These are phyloP conservation scores for Xylota segnis DNA, from an alignment of 2,888 invertebrate genomes.

Conservation along the genomic window DNA sequence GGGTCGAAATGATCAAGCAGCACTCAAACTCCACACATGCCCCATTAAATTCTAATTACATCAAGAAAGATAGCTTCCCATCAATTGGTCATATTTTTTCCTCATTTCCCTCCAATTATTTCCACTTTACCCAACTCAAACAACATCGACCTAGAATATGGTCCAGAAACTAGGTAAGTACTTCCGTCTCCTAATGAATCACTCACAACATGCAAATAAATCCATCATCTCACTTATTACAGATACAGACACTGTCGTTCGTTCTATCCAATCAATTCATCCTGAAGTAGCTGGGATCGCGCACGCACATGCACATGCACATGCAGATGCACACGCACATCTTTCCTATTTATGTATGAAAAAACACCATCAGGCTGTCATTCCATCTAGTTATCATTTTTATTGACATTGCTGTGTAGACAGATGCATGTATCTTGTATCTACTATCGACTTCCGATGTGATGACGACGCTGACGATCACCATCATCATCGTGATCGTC, in stretches of 20 bases:
- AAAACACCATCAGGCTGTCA: constrained; percentile 64
- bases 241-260: constrained; percentile 19
- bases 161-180: constrained; percentile 62
- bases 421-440: constrained; percentile 56
- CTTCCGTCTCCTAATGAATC: constrained; percentile 75
- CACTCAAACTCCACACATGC: not conserved
- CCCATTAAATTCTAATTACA: constrained; percentile 53
- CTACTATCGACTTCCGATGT: constrained; percentile 66
- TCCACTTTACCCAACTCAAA: constrained; percentile 43
- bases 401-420: constrained; percentile 65
- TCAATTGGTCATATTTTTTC: constrained; percentile 42
- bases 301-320: constrained; percentile 45
- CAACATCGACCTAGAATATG: constrained; percentile 60
- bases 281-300: constrained; percentile 53
- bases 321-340: constrained; percentile 36
- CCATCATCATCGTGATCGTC: constrained; percentile 24
- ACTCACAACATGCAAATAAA: constrained; percentile 72
- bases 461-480: constrained; percentile 10
- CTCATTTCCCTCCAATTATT: constrained; percentile 59
- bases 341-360: constrained; percentile 39
- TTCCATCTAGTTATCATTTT: constrained; percentile 68
- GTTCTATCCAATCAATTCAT: constrained; percentile 57
- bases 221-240: constrained; percentile 72
- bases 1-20: no score
- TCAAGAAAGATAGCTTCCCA: constrained; percentile 37